Evolutionary conservation across 2,797 vertebrate genomes (phyloP).

Genomic region (Myotis planiceps): DNA sequence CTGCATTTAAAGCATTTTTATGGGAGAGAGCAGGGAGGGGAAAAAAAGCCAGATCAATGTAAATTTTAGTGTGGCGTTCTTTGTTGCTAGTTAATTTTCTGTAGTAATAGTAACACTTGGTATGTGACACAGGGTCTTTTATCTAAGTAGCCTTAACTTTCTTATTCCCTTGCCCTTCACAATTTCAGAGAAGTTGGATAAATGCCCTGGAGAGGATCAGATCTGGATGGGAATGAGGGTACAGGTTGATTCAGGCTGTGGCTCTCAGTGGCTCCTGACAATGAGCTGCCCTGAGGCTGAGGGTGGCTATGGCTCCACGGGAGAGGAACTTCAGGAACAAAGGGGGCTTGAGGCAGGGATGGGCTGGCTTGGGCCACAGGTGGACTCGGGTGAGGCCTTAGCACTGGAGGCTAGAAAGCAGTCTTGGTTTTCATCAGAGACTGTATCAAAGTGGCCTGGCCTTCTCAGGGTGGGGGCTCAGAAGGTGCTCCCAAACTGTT

Average conservation of each 20-base stretch:
- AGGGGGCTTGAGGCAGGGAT: no score
- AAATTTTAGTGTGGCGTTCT: conserved; percentile 55
- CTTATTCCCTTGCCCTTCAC: neutral
- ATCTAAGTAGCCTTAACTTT: neutral
- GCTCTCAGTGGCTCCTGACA: neutral
- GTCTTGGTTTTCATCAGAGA: neutral
- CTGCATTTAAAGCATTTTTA: conserved; percentile 68
- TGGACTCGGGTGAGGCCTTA: neutral
- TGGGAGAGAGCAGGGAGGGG: neutral
- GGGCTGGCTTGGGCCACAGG: neutral
- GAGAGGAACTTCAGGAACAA: neutral
- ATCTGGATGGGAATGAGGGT: neutral
- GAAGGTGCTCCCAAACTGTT: neutral
- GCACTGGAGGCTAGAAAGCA: neutral
- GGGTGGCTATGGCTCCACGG: neutral
- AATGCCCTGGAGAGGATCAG: neutral
- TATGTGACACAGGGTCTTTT: neutral
- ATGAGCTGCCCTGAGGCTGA: neutral
- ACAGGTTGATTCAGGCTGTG: neutral
- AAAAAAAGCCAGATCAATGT: conserved; percentile 35
- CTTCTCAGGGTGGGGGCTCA: neutral
- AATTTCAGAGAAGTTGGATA: neutral
- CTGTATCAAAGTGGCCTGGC: neutral
- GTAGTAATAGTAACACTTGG: conserved; percentile 25
- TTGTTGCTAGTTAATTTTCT: conserved; percentile 63